Percentiles rank a stretch among this genome's conserved stretches.
phyloP scores from a whole-genome alignment of 2,888 invertebrate genomes.

The Flexamia atlantica region DNA sequence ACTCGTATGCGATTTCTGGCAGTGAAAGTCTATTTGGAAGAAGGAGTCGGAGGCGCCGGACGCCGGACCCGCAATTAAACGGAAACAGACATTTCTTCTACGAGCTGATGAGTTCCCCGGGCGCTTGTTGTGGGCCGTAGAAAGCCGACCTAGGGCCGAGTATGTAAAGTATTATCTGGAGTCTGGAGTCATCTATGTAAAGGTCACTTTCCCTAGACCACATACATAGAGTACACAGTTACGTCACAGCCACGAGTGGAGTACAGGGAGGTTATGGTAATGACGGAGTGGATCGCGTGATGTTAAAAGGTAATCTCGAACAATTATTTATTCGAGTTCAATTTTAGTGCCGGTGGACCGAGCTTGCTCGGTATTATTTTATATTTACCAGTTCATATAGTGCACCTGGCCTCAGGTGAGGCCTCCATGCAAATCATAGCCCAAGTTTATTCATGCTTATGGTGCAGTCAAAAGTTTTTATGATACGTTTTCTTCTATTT shows the following conservation, averaged over 20 bases:
- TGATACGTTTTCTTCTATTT: no score
- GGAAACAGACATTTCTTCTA: constrained; percentile 6
- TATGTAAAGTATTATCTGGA: not conserved
- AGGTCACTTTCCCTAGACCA: not conserved
- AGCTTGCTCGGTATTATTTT: no score
- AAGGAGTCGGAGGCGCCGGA: not conserved
- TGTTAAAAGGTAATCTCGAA: no score
- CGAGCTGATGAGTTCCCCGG: not conserved
- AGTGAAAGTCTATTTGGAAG: not conserved
- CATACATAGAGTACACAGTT: not conserved
- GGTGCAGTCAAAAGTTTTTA: no score
- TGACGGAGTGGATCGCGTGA: no score
- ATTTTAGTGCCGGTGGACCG: no score
- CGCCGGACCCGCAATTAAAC: not conserved
- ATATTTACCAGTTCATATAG: no score
- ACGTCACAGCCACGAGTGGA: not conserved
- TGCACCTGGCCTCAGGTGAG: no score
- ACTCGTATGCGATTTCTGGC: not conserved
- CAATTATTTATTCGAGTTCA: no score
- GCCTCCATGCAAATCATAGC: no score
- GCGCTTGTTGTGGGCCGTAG: not conserved
- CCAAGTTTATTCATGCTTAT: no score
- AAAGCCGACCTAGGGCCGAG: not conserved
- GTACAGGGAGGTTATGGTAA: no score
- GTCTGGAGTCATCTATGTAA: not conserved